Percentiles rank a stretch among this genome's conserved stretches.
phyloP scores from a whole-genome alignment of 64 coral and sea anemone species.

The Actinia tenebrosa region DNA sequence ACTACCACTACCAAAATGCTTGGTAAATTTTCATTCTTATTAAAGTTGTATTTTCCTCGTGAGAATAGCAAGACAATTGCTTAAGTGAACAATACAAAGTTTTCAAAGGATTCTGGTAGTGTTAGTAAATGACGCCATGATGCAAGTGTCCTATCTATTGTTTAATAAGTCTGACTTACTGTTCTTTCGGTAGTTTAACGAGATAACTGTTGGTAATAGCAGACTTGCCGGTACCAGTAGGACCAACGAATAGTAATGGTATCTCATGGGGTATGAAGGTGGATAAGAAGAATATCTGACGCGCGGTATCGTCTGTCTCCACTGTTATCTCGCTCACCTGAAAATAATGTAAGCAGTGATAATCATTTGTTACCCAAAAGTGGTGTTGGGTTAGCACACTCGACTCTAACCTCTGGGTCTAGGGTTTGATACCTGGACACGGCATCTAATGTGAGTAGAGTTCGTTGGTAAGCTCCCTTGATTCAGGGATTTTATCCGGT shows the following conservation, averaged over 20 bases:
- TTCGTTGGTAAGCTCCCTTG: too few species aligned
- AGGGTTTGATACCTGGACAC: too few species aligned
- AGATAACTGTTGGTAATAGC: constrained; percentile 93
- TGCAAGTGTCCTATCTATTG: too few species aligned
- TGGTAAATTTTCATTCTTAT: too few species aligned
- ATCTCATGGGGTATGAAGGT: constrained; percentile 78
- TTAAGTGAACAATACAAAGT: too few species aligned
- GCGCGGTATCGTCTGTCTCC: constrained; percentile 90
- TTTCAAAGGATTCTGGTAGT: too few species aligned
- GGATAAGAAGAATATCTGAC: constrained; percentile 91
- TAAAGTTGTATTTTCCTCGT: too few species aligned
- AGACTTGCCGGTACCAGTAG: constrained; percentile 94
- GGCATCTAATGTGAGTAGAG: too few species aligned
- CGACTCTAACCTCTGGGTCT: not conserved
- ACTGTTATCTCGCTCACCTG: constrained; percentile 97
- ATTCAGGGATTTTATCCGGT: too few species aligned
- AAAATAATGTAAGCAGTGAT: not conserved
- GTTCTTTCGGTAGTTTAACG: constrained; percentile 74
- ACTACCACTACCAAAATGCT: too few species aligned
- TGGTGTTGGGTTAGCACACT: not conserved
- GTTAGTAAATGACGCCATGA: too few species aligned
- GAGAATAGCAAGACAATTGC: too few species aligned
- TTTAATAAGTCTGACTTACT: constrained; percentile 46
- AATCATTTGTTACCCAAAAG: not conserved
- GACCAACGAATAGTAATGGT: constrained; percentile 86